Base-by-base conservation (phyloP, 1,140 invertebrate species). In the Capitella teleta region DNA sequence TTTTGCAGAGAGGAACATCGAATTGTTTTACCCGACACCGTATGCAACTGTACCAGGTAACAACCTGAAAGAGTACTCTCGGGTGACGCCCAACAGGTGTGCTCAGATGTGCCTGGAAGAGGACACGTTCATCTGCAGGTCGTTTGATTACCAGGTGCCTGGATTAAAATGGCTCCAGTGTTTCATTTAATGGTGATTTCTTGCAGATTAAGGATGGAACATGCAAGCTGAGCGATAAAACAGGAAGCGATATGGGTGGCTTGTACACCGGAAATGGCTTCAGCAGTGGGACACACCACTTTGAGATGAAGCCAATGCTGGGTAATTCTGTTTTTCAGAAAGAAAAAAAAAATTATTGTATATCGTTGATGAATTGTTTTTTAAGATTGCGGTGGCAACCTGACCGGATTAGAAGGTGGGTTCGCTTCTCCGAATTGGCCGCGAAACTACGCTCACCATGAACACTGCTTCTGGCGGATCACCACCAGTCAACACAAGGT, bases 71-170 rank as follows among this genome's bases (percentile, higher is more conserved):
- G 63, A 51, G 6, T 55, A 58, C 23, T 14, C 52, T 12, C 40
- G 53, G 18, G 59, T 67, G 2, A 61, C 62, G 3, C 64, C 67
- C 1, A 63, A 66, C 46, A 60, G 54, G 12, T 69, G 67, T 51
- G 67, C 67, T 10, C 44, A 58, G 30, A 60, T 58, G 28, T 69
- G 67, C 54, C 44, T 69, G 18, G 58, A 66, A 46, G 64, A 69
- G 47, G 59, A 50, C 12, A 51, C 58, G 0, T 66, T 69, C 48
- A 53, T 69, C 18, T 69, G 67, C 47, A 49, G 64, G 25, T 69
- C 67, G 1, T 69, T 69, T 43, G 67, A 69, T 51, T 68, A 68
- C 52, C 60, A 66, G 61, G 66, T 68, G n/a, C n/a, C n/a, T n/a
- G n/a, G n/a, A n/a, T n/a, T n/a, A n/a, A n/a, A n/a, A n/a, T n/a